These are phyloP conservation scores for Cygnus olor DNA, from an alignment of 2,797 vertebrate species.

Conservation along the genomic window DNA sequence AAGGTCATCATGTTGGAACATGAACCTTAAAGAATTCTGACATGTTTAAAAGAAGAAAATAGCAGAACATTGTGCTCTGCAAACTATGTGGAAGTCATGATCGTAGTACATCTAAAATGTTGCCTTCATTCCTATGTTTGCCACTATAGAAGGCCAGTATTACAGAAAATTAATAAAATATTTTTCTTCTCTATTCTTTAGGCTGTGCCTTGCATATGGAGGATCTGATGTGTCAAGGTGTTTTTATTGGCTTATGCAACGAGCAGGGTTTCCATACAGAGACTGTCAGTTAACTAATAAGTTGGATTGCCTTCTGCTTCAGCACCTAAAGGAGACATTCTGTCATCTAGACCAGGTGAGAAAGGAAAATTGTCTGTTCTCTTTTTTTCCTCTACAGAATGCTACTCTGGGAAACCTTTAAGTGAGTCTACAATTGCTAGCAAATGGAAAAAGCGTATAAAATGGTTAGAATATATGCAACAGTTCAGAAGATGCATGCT, in stretches of 20 bases:
- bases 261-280: slow-evolving; percentile 95
- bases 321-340: slow-evolving; percentile 95
- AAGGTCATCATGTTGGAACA: not conserved
- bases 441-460: not conserved
- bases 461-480: not conserved
- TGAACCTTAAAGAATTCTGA: not conserved
- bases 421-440: not conserved
- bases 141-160: not conserved
- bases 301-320: slow-evolving; percentile 91
- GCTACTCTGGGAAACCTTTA: not conserved
- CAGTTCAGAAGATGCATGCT: not conserved
- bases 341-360: slow-evolving; percentile 95
- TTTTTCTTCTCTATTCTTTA: slow-evolving; percentile 50
- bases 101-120: not conserved
- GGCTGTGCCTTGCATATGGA: slow-evolving; percentile 93
- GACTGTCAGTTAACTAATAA: slow-evolving; percentile 91
- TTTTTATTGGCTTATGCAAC: slow-evolving; percentile 97
- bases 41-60: not conserved
- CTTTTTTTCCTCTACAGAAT: not conserved
- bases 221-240: slow-evolving; percentile 94
- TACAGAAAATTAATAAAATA: not conserved
- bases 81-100: not conserved
- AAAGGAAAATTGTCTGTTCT: not conserved
- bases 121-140: not conserved
- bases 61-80: not conserved